These are phyloP conservation scores for Chloebia gouldiae DNA, from an alignment of 2,113 vertebrate species.

Conservation along the genomic window DNA sequence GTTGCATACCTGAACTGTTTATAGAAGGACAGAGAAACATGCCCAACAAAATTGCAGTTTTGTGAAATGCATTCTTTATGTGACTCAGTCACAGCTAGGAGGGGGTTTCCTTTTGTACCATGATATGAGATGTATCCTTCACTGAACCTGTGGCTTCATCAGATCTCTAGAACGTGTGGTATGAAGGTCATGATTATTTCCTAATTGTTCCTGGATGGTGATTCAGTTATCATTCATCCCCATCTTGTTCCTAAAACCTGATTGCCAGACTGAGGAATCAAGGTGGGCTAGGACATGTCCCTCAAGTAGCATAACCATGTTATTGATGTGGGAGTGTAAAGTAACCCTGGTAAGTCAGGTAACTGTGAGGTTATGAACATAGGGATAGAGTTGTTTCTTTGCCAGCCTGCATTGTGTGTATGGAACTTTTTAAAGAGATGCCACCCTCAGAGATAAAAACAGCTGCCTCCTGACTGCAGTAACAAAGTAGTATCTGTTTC, in stretches of 20 bases:
- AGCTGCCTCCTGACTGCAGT: background rate
- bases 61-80: background rate
- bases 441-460: background rate
- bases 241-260: background rate
- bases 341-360: background rate
- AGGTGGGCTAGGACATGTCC: background rate
- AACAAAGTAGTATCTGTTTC: background rate
- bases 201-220: background rate
- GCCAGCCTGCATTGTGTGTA: background rate
- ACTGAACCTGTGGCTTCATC: background rate
- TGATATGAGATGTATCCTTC: background rate
- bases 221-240: background rate
- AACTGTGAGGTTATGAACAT: background rate
- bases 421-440: background rate
- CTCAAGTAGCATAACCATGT: background rate
- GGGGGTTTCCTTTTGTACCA: background rate
- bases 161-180: background rate
- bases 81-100: background rate
- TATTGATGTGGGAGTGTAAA: background rate
- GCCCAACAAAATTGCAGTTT: accelerated
- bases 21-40: background rate
- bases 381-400: background rate
- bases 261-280: background rate
- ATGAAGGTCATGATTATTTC: background rate
- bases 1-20: background rate